Evolutionary conservation across 92 coral and sea anemone species (phyloP).

Genomic region (Palythoa caribaeorum): DNA sequence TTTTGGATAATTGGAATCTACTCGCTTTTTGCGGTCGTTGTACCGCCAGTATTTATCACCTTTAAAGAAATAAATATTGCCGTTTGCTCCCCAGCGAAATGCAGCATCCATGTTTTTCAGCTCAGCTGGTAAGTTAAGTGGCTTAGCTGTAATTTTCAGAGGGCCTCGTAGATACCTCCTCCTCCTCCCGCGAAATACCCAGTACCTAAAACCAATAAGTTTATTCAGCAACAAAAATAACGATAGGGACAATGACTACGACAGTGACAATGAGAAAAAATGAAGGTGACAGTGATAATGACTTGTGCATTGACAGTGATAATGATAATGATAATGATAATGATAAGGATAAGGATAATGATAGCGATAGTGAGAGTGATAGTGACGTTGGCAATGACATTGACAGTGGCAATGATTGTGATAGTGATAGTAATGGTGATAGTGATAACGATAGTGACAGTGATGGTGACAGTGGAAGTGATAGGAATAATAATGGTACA

Average conservation of each 20-base stretch:
- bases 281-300: neutral
- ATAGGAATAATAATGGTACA: too few species aligned
- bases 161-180: slow-evolving; percentile 57
- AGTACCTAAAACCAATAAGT: slow-evolving; percentile 51
- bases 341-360: neutral
- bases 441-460: neutral
- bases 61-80: slow-evolving; percentile 77
- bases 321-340: neutral
- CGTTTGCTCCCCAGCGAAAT: slow-evolving; percentile 67
- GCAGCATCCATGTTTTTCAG: slow-evolving; percentile 81
- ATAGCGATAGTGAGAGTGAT: neutral
- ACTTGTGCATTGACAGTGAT: neutral
- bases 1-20: slow-evolving; percentile 73
- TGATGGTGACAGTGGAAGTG: neutral
- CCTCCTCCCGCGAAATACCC: slow-evolving; percentile 53
- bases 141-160: slow-evolving; percentile 44
- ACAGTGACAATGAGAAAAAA: too few species aligned
- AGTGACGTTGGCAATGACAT: neutral
- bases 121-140: slow-evolving; percentile 62
- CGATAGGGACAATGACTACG: neutral
- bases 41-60: slow-evolving; percentile 74
- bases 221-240: neutral
- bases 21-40: slow-evolving; percentile 35
- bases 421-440: neutral
- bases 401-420: neutral